These are phyloP conservation scores for Globia sparganii DNA, from an alignment of 2,888 invertebrate genomes.

Conservation along the genomic window DNA sequence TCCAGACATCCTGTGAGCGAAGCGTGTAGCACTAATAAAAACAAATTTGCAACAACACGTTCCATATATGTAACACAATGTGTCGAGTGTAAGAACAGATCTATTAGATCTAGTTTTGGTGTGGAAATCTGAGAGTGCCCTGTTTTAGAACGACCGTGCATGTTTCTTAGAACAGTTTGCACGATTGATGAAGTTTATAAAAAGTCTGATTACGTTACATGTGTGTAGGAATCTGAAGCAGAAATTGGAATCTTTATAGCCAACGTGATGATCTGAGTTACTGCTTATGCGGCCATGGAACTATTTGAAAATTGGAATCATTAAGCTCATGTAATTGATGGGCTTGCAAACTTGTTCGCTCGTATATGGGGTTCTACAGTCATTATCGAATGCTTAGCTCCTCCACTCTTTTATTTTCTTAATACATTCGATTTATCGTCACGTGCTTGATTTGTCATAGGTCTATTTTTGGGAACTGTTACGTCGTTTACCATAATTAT, in stretches of 20 bases:
- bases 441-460: constrained; percentile 32
- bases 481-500: constrained; percentile 51
- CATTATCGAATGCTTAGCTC: constrained; percentile 41
- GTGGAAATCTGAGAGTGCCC: constrained; percentile 66
- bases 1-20: constrained; percentile 78
- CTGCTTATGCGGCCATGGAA: constrained; percentile 45
- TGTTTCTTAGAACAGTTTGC: constrained; percentile 63
- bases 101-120: constrained; percentile 69
- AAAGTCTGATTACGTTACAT: constrained; percentile 65
- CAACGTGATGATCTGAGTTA: constrained; percentile 51
- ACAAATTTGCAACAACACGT: constrained; percentile 60
- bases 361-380: constrained; percentile 24
- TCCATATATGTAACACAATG: constrained; percentile 71
- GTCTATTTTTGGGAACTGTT: constrained; percentile 48
- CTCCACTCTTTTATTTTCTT: constrained; percentile 2
- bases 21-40: constrained; percentile 62
- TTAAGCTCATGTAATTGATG: constrained; percentile 36
- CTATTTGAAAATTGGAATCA: constrained; percentile 53
- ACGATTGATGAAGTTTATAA: constrained; percentile 59
- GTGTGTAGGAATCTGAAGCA: constrained; percentile 61
- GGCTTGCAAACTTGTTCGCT: constrained; percentile 28
- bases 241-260: constrained; percentile 57
- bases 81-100: constrained; percentile 62
- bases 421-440: constrained; percentile 17
- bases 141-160: constrained; percentile 59